phyloP scores from a whole-genome alignment of 2,888 invertebrate species.

The Oxystoma pomonae region DNA sequence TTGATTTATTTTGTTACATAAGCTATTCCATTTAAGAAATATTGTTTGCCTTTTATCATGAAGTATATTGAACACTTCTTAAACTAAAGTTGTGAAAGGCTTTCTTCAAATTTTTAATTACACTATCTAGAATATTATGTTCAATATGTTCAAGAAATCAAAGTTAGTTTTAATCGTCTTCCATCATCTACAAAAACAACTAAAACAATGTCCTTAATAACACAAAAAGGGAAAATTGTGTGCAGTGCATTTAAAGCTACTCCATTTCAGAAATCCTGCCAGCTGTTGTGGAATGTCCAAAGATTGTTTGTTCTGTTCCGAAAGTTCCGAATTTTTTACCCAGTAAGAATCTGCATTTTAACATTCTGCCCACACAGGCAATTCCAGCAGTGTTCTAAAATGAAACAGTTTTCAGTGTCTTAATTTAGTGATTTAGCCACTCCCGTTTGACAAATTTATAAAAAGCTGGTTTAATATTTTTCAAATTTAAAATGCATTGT shows the following conservation, averaged over 20 bases:
- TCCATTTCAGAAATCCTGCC: not conserved
- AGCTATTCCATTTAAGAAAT: constrained; percentile 30
- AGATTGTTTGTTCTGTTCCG: not conserved
- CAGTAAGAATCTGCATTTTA: not conserved
- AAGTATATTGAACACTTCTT: not conserved
- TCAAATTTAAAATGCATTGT: no score
- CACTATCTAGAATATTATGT: not conserved
- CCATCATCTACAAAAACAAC: not conserved
- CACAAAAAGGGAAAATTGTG: not conserved
- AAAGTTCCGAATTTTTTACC: not conserved
- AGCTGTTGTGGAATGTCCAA: not conserved
- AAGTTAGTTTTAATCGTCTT: no score
- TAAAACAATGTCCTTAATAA: not conserved
- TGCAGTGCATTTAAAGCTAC: not conserved
- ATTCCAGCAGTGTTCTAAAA: not conserved
- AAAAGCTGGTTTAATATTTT: no score
- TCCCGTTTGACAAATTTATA: no score
- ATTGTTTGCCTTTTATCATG: constrained; percentile 13
- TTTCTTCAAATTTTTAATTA: not conserved
- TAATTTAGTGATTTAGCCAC: no score
- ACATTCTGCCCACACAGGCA: not conserved
- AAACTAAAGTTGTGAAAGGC: not conserved
- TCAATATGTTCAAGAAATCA: not conserved
- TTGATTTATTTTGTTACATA: constrained; percentile 23
- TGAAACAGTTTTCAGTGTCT: not conserved